Evolutionary conservation across 2,888 invertebrate species (phyloP).

Genomic region (Eupeodes latifasciatus): DNA sequence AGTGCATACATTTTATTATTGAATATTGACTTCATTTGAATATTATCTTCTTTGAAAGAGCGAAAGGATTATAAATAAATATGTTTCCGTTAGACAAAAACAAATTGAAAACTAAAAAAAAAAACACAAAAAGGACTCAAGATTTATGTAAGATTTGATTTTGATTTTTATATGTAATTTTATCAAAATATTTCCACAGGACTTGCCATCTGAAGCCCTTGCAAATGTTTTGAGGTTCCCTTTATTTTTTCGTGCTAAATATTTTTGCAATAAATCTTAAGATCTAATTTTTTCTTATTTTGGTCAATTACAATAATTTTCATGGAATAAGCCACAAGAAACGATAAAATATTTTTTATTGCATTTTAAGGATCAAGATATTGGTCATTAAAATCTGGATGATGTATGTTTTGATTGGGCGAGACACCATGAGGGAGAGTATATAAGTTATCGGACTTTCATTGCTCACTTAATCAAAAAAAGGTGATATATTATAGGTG

Average conservation of each 20-base stretch:
- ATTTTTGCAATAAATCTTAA: slow-evolving; percentile 61
- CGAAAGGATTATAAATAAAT: slow-evolving; percentile 55
- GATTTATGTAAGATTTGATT: slow-evolving; percentile 56
- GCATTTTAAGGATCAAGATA: slow-evolving; percentile 13
- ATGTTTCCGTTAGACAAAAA: slow-evolving; percentile 17
- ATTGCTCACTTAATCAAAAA: neutral
- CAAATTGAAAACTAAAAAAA: too few species aligned
- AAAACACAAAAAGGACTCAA: neutral
- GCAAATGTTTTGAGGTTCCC: neutral
- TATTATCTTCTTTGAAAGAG: slow-evolving; percentile 50
- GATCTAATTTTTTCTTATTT: neutral
- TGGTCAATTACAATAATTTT: slow-evolving; percentile 74
- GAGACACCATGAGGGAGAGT: too few species aligned
- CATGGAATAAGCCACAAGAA: neutral
- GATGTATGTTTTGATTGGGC: slow-evolving; percentile 50
- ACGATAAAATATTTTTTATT: slow-evolving; percentile 61
- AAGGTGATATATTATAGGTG: neutral
- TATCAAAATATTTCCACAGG: slow-evolving; percentile 57
- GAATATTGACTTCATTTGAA: slow-evolving; percentile 75
- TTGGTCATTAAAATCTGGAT: slow-evolving; percentile 51
- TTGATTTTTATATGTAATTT: slow-evolving; percentile 68
- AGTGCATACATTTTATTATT: slow-evolving; percentile 67
- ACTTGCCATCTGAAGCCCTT: neutral
- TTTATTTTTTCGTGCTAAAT: slow-evolving; percentile 52
- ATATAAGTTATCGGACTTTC: neutral